Base-by-base conservation (phyloP, 2,888 invertebrate genomes). In the Lacanobia wlatinum region DNA sequence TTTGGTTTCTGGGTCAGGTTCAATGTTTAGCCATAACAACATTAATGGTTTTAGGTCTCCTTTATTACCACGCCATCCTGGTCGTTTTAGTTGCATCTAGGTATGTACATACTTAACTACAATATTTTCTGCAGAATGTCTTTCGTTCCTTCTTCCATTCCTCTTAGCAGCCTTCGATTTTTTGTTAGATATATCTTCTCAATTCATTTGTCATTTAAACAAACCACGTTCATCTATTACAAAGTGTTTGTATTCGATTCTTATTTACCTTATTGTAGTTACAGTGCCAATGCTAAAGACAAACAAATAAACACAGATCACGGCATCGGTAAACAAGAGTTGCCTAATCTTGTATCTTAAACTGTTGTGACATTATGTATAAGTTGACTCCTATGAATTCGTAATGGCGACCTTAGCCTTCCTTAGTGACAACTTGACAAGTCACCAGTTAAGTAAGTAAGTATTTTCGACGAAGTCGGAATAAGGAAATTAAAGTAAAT, bases 381-480 rank as follows among this genome's bases (percentile, higher is more conserved):
- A 46, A 59, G 58, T 65, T 63, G n/a, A 40, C 56, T 59, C n/a
- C n/a, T 43, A 76, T 86, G 82, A 79, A 81, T 79, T 76, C 46
- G 1, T 67, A 70, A 76, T 79, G 16, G 53, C 9, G 66, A 4
- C 81, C 66, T 56, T 67, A 23, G 16, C 66, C 50, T 63, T 48
- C 38, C 38, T 48, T 16, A 14, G 43, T 16, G 43, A 43, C 43
- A 18, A 53, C 43, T 52, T 52, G 55, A 23, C 3, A 16, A 48
- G 23, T 59, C 46, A 56, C 23, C 53, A 21, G 28, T 12, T 43
- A 43, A 40, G 18, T 18, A 14, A 4, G 14, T 18, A 10, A 21
- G 9, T 46, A 21, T 56, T 23, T 38, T 40, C 5, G 16, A 40
- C 16, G 8, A 21, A 21, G 5, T 9, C 16, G 28, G n/a, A 59